These are phyloP conservation scores for Dioctria linearis DNA, from an alignment of 2,888 invertebrate species.

Conservation along the genomic window DNA sequence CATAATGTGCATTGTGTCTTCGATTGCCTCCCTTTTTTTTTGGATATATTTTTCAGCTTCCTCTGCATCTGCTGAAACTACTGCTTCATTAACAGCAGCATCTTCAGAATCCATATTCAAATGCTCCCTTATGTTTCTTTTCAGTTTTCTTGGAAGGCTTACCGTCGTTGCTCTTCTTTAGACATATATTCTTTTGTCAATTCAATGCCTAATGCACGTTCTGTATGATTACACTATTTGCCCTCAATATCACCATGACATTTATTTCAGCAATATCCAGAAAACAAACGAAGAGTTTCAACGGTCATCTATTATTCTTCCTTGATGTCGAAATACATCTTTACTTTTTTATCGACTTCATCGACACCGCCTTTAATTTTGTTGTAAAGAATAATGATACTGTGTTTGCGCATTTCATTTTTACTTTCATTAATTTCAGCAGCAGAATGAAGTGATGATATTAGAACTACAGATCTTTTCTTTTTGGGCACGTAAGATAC, in stretches of 20 bases:
- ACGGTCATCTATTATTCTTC: neutral
- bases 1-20: slow-evolving; percentile 25
- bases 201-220: slow-evolving; percentile 7
- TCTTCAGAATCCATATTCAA: slow-evolving; percentile 11
- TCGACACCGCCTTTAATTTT: neutral
- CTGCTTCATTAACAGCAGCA: slow-evolving; percentile 6
- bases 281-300: too few relatives aligned
- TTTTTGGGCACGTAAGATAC: slow-evolving; percentile 28
- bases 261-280: slow-evolving; percentile 16
- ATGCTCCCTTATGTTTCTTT: slow-evolving; percentile 27
- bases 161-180: slow-evolving; percentile 23
- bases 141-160: slow-evolving; percentile 23
- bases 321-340: neutral
- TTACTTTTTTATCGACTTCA: neutral
- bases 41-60: slow-evolving; percentile 31
- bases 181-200: neutral
- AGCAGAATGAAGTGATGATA: slow-evolving; percentile 39
- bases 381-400: slow-evolving; percentile 2
- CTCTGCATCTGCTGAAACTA: slow-evolving; percentile 33
- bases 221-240: neutral
- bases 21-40: slow-evolving; percentile 5
- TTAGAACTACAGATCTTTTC: slow-evolving; percentile 25
- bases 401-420: slow-evolving; percentile 20
- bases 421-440: slow-evolving; percentile 26
- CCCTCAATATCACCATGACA: neutral